These are phyloP conservation scores for Lymantria monacha DNA, from an alignment of 2,888 invertebrate genomes.

Conservation along the genomic window DNA sequence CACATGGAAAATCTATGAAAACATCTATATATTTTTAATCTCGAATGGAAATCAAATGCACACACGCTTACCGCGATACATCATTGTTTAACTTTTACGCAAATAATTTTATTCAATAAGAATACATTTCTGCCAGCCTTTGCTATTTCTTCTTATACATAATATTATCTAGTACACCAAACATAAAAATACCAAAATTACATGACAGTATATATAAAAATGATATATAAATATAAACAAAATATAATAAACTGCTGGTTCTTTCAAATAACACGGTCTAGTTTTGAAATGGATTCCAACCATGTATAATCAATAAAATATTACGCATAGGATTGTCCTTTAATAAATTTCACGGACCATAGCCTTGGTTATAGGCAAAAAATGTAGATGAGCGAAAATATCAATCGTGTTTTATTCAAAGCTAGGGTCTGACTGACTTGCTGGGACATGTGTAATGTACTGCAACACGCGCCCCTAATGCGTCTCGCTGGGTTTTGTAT, in stretches of 20 bases:
- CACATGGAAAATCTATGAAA: too few species aligned
- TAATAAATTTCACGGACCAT: conserved; percentile 74
- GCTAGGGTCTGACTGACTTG: conserved; percentile 43
- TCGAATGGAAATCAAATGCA: too few species aligned
- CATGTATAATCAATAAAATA: conserved; percentile 76
- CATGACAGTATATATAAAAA: too few species aligned
- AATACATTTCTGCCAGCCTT: too few species aligned
- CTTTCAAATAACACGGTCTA: conserved; percentile 57
- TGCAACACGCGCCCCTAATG: conserved; percentile 53
- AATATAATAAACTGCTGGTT: conserved; percentile 36
- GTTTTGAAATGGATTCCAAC: conserved; percentile 65
- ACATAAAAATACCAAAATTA: too few species aligned
- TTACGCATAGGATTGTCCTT: conserved; percentile 61
- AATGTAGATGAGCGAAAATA: conserved; percentile 74
- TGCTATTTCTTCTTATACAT: too few species aligned
- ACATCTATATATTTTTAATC: too few species aligned
- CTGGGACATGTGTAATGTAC: conserved; percentile 58
- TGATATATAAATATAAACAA: too few species aligned
- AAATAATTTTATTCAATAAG: too few species aligned
- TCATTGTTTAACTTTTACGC: too few species aligned
- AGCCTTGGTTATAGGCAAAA: conserved; percentile 62
- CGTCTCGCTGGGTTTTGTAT: conserved; percentile 41
- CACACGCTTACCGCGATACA: too few species aligned
- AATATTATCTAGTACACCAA: too few species aligned
- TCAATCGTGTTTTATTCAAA: conserved; percentile 64